Evolutionary conservation across 64 coral and sea anemone species (phyloP).

Genomic region (Actinia equina): DNA sequence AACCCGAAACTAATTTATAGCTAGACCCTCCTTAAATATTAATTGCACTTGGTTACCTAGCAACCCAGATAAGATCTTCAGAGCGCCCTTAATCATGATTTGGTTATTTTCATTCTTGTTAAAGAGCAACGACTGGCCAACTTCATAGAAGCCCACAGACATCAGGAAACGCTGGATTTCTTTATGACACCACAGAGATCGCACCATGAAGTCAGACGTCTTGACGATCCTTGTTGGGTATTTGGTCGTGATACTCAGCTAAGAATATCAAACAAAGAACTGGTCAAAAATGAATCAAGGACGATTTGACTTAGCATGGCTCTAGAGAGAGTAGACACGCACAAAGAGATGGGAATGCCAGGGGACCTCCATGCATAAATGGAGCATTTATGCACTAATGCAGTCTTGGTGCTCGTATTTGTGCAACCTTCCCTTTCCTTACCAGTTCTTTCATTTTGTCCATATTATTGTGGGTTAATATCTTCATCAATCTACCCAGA

Average conservation of each 20-base stretch:
- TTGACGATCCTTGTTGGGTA: conserved; percentile 80
- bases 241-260: conserved; percentile 66
- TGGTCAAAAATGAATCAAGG: neutral
- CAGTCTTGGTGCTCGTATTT: neutral
- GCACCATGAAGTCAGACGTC: conserved; percentile 61
- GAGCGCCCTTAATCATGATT: conserved; percentile 37
- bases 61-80: conserved; percentile 42
- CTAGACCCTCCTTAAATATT: neutral
- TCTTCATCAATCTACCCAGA: conserved; percentile 52
- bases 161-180: conserved; percentile 49
- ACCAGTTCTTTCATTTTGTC: conserved; percentile 82
- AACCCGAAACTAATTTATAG: neutral
- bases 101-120: conserved; percentile 66
- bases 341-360: no score
- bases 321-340: no score
- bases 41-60: conserved; percentile 29
- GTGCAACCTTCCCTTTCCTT: neutral
- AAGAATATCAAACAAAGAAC: neutral
- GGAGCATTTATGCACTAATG: no score
- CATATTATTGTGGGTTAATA: conserved; percentile 45
- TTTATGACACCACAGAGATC: conserved; percentile 55
- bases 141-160: conserved; percentile 72
- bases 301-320: no score
- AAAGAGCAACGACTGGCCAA: conserved; percentile 77
- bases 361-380: no score